Base-by-base conservation (phyloP, 35 echinoderm and acorn worm genomes). In the Strongylocentrotus purpuratus region DNA sequence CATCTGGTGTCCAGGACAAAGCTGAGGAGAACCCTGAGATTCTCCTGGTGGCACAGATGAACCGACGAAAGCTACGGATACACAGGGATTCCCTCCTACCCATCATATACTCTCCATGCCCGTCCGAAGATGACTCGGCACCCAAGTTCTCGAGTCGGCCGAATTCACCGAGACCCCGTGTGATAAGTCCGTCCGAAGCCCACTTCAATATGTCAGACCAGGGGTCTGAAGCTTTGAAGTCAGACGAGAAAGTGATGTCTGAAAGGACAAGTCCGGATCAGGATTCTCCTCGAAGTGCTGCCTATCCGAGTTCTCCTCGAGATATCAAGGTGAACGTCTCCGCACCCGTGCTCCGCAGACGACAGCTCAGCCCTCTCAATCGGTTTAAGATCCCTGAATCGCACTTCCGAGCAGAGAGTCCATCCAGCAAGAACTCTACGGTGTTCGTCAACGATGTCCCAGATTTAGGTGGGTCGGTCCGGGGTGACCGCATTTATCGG, bases 381-480 rank as follows among this genome's bases (percentile, higher is more conserved):
- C 91, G 91, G 45, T 93, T 50, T 46, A 93, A 93, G 31, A 93
- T 93, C 48, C 91, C 91, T 6, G 91, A 93, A 93, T 93, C 91
- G 13, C 91, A 93, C 31, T 93, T 93, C 91, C 45, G 91, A 31
- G 91, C 91, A 28, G 91, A 58, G n/a, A 93, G 91, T 48, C 91
- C 91, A 2, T 93, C 91, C 13, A 93, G 91, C 48, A 93, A 93
- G 28, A 93, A 93, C 46, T 93, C 91, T 14, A 93, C 91, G 48
- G 20, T 93, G 47, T 93, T 8, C 91, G 91, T 93, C 31, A 93
- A 93, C 9, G 91, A 93, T 58, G 91, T 93, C 45, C 91, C 91
- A 12, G 91, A 93, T 93, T 28, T 93, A 25, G 91, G 91, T 32
- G 91, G 46, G 28, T 93, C 91, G 5, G 31, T 93, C 46, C 25